phyloP scores from a whole-genome alignment of 30 jellyfish, hydroid and myxozoan species.

The Cassiopea andromeda region DNA sequence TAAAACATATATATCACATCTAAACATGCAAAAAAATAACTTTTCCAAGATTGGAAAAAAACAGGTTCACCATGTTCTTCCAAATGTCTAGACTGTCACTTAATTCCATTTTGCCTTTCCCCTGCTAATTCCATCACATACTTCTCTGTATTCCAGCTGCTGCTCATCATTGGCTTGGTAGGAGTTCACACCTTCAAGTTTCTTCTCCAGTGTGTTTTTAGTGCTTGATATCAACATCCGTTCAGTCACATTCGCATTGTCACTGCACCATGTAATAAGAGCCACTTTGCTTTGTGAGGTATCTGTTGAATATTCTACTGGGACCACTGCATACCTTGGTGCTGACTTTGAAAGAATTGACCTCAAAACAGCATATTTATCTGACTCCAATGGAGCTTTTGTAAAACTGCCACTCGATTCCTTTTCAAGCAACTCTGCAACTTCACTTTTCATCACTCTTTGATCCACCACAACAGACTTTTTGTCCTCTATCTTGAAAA shows the following conservation, averaged over 20 bases:
- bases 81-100: neutral
- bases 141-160: neutral
- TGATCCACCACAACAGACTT: neutral
- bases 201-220: neutral
- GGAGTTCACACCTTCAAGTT: neutral
- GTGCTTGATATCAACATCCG: constrained; percentile 11
- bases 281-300: neutral
- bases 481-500: neutral
- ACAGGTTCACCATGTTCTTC: no score
- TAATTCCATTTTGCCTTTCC: constrained; percentile 9
- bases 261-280: constrained; percentile 10
- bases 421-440: constrained; percentile 7
- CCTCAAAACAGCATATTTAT: constrained; percentile 11
- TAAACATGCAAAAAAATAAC: no score
- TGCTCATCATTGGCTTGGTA: constrained; percentile 26
- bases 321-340: constrained; percentile 21
- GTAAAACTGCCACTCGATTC: neutral
- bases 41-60: no score
- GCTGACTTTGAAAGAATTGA: constrained; percentile 2
- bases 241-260: neutral
- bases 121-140: neutral
- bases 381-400: neutral
- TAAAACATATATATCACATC: no score
- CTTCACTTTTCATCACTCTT: constrained; percentile 5
- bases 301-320: no score